Percentiles rank a stretch among this genome's conserved stretches.
phyloP scores from a whole-genome alignment of 2,888 invertebrate species.

The Metallyticus violacea region DNA sequence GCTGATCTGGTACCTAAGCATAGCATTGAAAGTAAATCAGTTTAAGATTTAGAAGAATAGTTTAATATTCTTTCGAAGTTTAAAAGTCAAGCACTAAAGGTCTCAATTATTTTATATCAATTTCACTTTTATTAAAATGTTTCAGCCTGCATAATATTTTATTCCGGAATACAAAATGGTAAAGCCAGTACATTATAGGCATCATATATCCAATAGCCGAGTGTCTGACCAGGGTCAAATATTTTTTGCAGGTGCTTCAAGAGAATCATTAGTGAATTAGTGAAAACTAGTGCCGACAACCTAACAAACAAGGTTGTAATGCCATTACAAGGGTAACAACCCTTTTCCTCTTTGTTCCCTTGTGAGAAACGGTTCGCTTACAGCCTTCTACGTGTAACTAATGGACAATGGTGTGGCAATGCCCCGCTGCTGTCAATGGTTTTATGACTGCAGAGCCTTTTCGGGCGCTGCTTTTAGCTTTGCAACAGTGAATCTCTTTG shows the following conservation, averaged over 20 bases:
- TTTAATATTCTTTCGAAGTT: no score
- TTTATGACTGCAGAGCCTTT: constrained; percentile 2
- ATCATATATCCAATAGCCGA: no score
- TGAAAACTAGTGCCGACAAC: not conserved
- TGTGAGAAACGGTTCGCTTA: not conserved
- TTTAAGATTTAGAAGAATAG: no score
- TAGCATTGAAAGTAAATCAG: no score
- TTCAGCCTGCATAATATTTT: no score
- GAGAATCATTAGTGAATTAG: no score
- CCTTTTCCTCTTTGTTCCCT: not conserved
- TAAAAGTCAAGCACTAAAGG: no score
- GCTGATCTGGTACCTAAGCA: no score
- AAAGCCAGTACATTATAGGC: no score
- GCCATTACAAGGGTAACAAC: not conserved
- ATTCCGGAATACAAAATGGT: no score
- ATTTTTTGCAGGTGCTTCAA: not conserved
- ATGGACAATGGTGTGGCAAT: not conserved
- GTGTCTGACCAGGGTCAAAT: not conserved
- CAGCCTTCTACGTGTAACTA: not conserved
- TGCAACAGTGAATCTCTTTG: not conserved
- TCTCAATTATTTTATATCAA: no score
- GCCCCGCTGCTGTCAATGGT: constrained; percentile 5
- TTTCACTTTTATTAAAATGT: no score
- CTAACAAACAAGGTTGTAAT: not conserved
- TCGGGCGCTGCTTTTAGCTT: not conserved